Percentiles rank a stretch among this genome's conserved stretches.
These are phyloP conservation scores for Phymorhynchus buccinoides DNA, from an alignment of 1,140 invertebrate species.

Conservation along the genomic window DNA sequence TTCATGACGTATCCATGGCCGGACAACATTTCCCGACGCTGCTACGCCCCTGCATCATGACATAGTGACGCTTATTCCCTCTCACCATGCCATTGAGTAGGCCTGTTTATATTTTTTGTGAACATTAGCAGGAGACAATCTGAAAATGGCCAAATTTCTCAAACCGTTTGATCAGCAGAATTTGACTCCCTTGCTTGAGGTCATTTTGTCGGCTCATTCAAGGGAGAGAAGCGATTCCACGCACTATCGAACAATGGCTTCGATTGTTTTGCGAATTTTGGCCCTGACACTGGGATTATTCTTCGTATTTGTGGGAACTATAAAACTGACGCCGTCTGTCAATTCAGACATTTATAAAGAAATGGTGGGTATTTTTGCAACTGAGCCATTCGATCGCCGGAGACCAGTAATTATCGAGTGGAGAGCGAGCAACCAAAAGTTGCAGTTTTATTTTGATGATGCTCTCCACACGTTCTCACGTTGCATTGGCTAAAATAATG, in stretches of 20 bases:
- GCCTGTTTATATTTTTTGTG: background rate
- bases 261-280: conserved; percentile 86
- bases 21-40: too few species aligned
- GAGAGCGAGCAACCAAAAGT: too few species aligned
- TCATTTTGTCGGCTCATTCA: conserved; percentile 1
- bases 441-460: too few species aligned
- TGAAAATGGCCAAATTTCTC: background rate
- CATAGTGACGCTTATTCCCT: too few species aligned
- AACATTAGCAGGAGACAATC: background rate
- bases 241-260: conserved; percentile 55
- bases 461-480: too few species aligned
- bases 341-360: conserved; percentile 97
- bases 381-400: background rate
- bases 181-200: background rate
- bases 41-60: too few species aligned
- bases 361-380: conserved; percentile 82
- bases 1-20: too few species aligned
- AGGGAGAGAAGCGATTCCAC: background rate
- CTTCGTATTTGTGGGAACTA: conserved; percentile 94
- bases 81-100: too few species aligned
- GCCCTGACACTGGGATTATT: conserved; percentile 93
- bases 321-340: conserved; percentile 91
- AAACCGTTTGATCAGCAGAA: background rate
- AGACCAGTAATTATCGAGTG: background rate
- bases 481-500: too few species aligned